phyloP scores from a whole-genome alignment of 2,113 vertebrate genomes.

The Chaetops frenatus region DNA sequence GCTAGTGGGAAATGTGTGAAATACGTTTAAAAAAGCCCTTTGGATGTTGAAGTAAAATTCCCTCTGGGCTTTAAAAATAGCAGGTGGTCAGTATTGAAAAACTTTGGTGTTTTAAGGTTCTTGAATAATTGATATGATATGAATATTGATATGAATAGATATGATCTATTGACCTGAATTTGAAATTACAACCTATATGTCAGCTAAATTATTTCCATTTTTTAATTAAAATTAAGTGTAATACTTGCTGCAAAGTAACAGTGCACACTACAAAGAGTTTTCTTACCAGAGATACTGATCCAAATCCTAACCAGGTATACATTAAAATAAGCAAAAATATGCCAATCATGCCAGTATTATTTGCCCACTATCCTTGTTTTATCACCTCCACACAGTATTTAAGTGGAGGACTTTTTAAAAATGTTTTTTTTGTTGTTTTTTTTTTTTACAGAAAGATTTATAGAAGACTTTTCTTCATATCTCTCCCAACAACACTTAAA shows the following conservation, averaged over 20 bases:
- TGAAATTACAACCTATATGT: neutral
- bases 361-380: neutral
- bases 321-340: neutral
- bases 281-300: neutral
- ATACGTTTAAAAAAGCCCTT: neutral
- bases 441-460: neutral
- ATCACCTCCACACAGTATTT: neutral
- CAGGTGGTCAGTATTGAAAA: neutral
- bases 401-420: neutral
- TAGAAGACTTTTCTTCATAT: neutral
- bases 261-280: neutral
- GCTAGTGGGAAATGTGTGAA: neutral
- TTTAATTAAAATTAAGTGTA: neutral
- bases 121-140: neutral
- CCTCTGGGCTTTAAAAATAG: neutral
- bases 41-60: constrained; percentile 13
- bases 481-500: neutral
- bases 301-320: neutral
- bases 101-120: neutral
- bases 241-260: neutral
- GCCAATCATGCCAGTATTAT: neutral
- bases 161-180: neutral
- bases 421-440: neutral
- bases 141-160: too few relatives aligned
- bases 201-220: neutral